Base-by-base conservation (phyloP, 2,797 vertebrate species). In the Paedocypris micromegethes region DNA sequence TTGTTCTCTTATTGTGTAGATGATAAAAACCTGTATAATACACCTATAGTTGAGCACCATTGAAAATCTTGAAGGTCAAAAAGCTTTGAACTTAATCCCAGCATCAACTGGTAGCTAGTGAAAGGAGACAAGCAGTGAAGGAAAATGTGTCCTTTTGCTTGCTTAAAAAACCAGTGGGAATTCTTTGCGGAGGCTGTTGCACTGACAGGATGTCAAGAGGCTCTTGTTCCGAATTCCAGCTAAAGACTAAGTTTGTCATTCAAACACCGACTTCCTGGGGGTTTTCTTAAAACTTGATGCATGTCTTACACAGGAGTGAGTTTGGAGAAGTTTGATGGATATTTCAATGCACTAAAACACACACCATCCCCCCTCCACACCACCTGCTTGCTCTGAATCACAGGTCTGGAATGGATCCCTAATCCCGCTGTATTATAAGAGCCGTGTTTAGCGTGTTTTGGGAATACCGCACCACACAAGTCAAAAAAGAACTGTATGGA, bases 261-360 rank as follows among this genome's bases (percentile, higher is more conserved):
- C 75, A 55, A 81, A 61, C 68, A 82, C 82, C 80, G 81, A 83
- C 79, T 82, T 81, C 77, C 77, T 81, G 83, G 82, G 81, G 77
- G 75, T 79, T 58, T 77, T 80, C 58, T 79, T 81, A 77, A 81
- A 83, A 78, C 81, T 84, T 67, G 81, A 84, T 81, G 85, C 86
- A 79, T 79, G 82, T 83, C 78, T 80, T 77, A 81, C 75, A 78
- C 85, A 80, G 84, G 84, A 85, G 87, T 86, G 78, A 79, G 64
- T 84, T 84, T 86, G 48, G 79, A 88, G 86, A 85, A 77, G 78
- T 80, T 86, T 78, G 83, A 81, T 64, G 81, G 78, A 89, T 85
- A 88, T 86, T 86, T 86, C 47, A 55, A 52, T 44, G 4, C 2
- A 9, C 54, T 44, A 54, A 7, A 42, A 9, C n/a, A 23, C 23